Percentiles rank a stretch among this genome's conserved stretches.
phyloP scores from a whole-genome alignment of 2,888 invertebrate species.

The Atethmia centrago region DNA sequence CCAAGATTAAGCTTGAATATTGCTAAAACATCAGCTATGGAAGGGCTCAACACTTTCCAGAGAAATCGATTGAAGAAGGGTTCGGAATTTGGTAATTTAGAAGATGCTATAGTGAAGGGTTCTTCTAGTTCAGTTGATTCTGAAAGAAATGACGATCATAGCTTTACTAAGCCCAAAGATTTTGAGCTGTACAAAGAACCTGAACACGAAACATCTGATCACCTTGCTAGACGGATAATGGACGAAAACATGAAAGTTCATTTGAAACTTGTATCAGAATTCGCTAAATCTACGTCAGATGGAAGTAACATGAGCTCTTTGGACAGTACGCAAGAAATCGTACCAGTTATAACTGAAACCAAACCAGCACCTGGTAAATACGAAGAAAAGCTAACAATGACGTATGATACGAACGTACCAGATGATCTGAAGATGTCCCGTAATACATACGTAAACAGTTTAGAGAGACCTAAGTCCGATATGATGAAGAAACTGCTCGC shows the following conservation, averaged over 20 bases:
- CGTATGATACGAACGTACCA: slow-evolving; percentile 91
- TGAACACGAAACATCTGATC: slow-evolving; percentile 85
- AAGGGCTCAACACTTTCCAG: slow-evolving; percentile 93
- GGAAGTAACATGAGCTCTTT: slow-evolving; percentile 86
- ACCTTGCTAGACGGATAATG: slow-evolving; percentile 86
- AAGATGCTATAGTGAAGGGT: slow-evolving; percentile 93
- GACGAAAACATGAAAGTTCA: slow-evolving; percentile 88
- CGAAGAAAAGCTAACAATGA: slow-evolving; percentile 85
- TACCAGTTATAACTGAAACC: slow-evolving; percentile 69
- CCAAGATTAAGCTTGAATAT: slow-evolving; percentile 90
- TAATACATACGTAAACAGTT: slow-evolving; percentile 90
- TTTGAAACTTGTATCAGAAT: slow-evolving; percentile 87
- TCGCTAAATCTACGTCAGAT: slow-evolving; percentile 88
- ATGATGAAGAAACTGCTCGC: slow-evolving; percentile 91
- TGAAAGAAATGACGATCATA: slow-evolving; percentile 80
- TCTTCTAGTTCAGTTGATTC: slow-evolving; percentile 87
- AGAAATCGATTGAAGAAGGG: slow-evolving; percentile 93
- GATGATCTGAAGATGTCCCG: slow-evolving; percentile 92
- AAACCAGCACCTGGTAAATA: slow-evolving; percentile 79
- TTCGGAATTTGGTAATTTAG: slow-evolving; percentile 94
- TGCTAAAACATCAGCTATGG: slow-evolving; percentile 89
- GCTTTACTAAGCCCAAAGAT: slow-evolving; percentile 74
- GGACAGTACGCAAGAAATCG: slow-evolving; percentile 81
- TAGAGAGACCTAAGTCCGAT: slow-evolving; percentile 92
- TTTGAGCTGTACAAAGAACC: slow-evolving; percentile 77